phyloP scores from a whole-genome alignment of 2,888 invertebrate species.

The Monoplex corrugatus region DNA sequence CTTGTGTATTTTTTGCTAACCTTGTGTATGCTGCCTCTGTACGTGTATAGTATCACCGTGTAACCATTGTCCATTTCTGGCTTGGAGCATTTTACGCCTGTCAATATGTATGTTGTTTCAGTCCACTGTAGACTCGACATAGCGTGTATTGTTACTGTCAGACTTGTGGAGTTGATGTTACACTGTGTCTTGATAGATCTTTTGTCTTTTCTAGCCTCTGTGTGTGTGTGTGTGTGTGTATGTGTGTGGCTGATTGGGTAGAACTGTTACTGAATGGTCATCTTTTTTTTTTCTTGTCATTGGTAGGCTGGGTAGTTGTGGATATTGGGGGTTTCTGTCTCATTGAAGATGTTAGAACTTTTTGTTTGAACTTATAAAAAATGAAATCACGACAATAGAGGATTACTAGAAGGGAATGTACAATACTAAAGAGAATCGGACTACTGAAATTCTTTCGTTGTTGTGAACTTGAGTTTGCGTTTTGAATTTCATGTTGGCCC shows the following conservation, averaged over 20 bases:
- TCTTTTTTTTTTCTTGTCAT: not conserved
- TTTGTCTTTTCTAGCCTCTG: not conserved
- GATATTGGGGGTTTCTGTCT: not conserved
- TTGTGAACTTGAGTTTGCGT: too few relatives aligned
- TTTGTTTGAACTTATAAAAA: not conserved
- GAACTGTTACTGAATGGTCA: not conserved
- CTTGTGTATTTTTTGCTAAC: not conserved
- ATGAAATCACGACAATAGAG: too few relatives aligned
- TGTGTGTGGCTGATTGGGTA: not conserved
- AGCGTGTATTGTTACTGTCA: not conserved
- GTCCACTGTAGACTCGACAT: not conserved
- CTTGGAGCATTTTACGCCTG: not conserved
- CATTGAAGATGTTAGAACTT: not conserved
- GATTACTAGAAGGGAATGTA: too few relatives aligned
- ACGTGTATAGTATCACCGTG: not conserved
- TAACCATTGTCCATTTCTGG: not conserved
- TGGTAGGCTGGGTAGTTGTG: not conserved
- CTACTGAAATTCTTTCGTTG: too few relatives aligned
- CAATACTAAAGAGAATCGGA: too few relatives aligned
- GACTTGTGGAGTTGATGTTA: conserved; percentile 16
- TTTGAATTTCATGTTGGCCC: too few relatives aligned
- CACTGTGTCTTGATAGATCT: not conserved
- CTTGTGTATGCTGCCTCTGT: not conserved
- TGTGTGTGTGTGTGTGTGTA: not conserved
- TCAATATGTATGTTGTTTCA: not conserved